Conservation (phyloP, 1,140 invertebrate genomes). For the Caerostris extrusa region DNA sequence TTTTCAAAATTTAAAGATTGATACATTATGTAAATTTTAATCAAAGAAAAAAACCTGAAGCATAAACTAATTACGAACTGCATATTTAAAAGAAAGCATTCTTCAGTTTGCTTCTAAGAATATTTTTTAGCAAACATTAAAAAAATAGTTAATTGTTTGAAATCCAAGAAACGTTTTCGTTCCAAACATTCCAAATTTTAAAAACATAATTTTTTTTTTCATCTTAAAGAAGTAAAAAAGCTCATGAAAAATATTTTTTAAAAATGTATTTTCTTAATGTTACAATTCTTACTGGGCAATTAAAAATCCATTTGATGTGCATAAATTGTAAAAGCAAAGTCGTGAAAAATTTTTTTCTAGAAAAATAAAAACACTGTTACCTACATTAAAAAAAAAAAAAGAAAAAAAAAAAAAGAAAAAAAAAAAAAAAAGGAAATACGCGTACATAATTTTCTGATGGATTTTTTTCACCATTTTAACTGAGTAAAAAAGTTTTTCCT, state of each 20-base stretch:
- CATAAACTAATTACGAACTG: not conserved
- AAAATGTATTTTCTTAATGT: not conserved
- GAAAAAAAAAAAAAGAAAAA: no score
- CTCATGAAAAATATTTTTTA: not conserved
- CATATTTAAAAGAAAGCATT: not conserved
- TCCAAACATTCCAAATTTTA: not conserved
- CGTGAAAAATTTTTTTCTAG: not conserved
- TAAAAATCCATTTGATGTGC: slow-evolving; percentile 39
- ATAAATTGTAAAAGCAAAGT: not conserved
- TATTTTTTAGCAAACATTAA: not conserved
- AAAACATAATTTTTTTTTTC: not conserved
- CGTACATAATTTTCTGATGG: not conserved
- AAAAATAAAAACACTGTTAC: not conserved
- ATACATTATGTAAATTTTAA: no score
- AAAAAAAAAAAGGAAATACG: not conserved
- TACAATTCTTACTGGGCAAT: not conserved
- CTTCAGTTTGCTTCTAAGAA: not conserved
- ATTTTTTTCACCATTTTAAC: not conserved
- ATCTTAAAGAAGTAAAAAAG: not conserved
- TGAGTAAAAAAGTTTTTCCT: not conserved
- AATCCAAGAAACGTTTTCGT: not conserved
- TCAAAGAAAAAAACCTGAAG: not conserved
- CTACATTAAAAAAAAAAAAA: not conserved
- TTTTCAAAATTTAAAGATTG: no score
- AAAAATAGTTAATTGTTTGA: not conserved